Evolutionary conservation across 2,888 invertebrate species (phyloP), one percentile per base, ranked within the genome.

Genomic region (Boloria euphrosyne): DNA sequence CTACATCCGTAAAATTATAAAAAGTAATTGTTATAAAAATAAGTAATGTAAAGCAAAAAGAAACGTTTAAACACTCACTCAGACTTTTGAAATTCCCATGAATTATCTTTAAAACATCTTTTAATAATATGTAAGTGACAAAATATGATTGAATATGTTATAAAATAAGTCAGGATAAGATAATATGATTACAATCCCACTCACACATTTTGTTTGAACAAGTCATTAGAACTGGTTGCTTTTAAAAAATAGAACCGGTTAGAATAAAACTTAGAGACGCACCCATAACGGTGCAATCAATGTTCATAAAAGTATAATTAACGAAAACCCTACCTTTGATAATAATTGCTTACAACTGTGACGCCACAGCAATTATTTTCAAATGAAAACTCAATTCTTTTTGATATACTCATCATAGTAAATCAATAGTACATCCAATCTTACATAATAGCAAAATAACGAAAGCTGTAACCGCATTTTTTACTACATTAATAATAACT

Each of bases 131-230:
- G 31, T 10, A 38, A 38, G 10, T 38, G 31, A 38, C 31, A 38
- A 10, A 57, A 57, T 46, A n/a, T 57, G 57, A 57, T 46, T 38
- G 46, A 57, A 57, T 57, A 46, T 27, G 13, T 44, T 4, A 38
- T 57, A 18, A 46, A 46, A 57, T 18, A 43, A 44, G 55, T 7
- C 46, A 57, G 57, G 47, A 59, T 2, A 16, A 58, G 49, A 59
- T 53, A 54, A 60, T 60, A 47, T 55, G 67, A 57, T 61, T 57
- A 13, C 17, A 44, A 67, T 55, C 63, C 31, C 44, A 69, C 51
- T 66, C 69, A 64, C 69, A 66, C 49, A 64, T 55, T 64, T 61
- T 69, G 55, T 57, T 66, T 61, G 49, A 62, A 44, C 54, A 64
- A 69, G 60, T 57, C 46, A 69, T 64, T 64, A 66, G n/a, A 64